A percentile compares a stretch with the other conserved stretches of the same genome.
phyloP scores from a whole-genome alignment of 2,888 invertebrate species.

The Aphrophora alni region DNA sequence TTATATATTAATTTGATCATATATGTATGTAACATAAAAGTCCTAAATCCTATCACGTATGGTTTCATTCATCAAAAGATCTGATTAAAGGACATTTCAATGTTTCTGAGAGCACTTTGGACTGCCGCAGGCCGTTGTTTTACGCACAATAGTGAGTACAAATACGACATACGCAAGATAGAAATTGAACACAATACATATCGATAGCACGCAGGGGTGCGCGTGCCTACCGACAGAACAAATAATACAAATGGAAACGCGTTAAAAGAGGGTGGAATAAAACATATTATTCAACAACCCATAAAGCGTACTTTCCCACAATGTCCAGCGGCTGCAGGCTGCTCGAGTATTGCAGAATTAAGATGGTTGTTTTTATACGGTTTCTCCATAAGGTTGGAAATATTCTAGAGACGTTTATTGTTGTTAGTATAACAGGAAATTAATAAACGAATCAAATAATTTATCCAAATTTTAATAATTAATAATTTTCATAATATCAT shows the following conservation, averaged over 20 bases:
- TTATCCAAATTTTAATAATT: no score
- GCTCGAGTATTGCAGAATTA: no score
- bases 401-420: no score
- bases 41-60: no score
- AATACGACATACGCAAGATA: background rate
- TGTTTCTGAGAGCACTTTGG: background rate
- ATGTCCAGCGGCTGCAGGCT: background rate
- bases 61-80: background rate
- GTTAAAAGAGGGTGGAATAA: background rate
- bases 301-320: background rate
- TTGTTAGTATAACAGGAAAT: no score
- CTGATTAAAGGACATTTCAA: background rate
- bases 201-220: background rate
- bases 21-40: no score
- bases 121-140: background rate
- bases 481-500: no score
- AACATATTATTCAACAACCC: background rate
- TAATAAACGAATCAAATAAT: no score
- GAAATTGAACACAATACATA: background rate
- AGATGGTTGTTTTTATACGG: no score
- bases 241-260: background rate
- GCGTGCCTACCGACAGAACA: conserved; percentile 5
- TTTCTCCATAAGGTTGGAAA: no score
- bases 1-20: no score
- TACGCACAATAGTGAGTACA: background rate